Conservation (phyloP, 2,888 invertebrate genomes). For the Drosophila subsilvestris region DNA sequence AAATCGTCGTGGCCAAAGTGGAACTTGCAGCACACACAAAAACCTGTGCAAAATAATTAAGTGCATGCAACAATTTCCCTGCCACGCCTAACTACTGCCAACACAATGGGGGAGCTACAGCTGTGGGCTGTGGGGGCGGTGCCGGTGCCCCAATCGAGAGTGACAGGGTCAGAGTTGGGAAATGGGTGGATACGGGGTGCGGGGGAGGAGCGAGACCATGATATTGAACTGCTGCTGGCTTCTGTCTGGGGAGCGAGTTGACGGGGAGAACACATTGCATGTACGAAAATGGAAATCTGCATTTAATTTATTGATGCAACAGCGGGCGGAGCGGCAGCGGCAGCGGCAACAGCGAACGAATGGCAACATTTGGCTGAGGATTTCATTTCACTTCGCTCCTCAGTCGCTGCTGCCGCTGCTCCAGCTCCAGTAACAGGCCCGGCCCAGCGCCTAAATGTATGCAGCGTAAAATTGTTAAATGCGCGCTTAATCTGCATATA, state of each 20-base stretch:
- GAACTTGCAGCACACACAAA: slow-evolving; percentile 41
- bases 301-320: slow-evolving; percentile 78
- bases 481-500: slow-evolving; percentile 75
- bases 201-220: slow-evolving; percentile 12
- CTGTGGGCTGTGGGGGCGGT: neutral
- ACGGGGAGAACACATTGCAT: slow-evolving; percentile 8
- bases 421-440: neutral
- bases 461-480: slow-evolving; percentile 78
- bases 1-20: slow-evolving; percentile 37
- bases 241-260: slow-evolving; percentile 13
- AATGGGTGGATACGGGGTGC: neutral
- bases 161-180: slow-evolving; percentile 11
- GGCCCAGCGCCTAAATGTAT: slow-evolving; percentile 68
- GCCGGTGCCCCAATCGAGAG: neutral
- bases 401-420: slow-evolving; percentile 1
- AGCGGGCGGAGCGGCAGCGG: slow-evolving; percentile 27
- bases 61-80: slow-evolving; percentile 77
- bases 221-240: slow-evolving; percentile 49
- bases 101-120: slow-evolving; percentile 4
- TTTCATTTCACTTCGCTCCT: slow-evolving; percentile 16
- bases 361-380: slow-evolving; percentile 29
- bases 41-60: slow-evolving; percentile 78
- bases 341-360: slow-evolving; percentile 6
- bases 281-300: slow-evolving; percentile 75
- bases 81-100: slow-evolving; percentile 64